Percentiles rank a stretch among this genome's conserved stretches.
Evolutionary conservation across 2,888 invertebrate species (phyloP).

Genomic region (Onchidella celtica): DNA sequence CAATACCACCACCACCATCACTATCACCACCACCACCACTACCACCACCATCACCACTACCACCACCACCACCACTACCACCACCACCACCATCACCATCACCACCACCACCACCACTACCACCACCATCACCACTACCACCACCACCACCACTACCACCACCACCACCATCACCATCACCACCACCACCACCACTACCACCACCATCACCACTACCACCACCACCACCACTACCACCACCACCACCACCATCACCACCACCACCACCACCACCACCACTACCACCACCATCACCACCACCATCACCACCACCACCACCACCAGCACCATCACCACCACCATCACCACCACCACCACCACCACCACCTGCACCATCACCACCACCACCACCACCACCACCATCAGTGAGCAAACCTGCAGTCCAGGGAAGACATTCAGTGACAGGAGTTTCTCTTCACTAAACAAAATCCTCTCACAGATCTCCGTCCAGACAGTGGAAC

Average conservation of each 20-base stretch:
- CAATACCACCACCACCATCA: too few species aligned
- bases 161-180: neutral
- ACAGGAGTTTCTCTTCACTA: too few species aligned
- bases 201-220: neutral
- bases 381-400: neutral
- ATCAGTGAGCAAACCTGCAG: neutral
- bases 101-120: neutral
- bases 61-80: neutral
- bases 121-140: neutral
- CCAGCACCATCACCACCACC: neutral
- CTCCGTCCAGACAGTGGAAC: too few species aligned
- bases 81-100: neutral
- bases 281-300: neutral
- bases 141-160: neutral
- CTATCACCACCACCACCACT: neutral
- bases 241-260: neutral
- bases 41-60: neutral
- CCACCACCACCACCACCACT: neutral
- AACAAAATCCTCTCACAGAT: too few species aligned
- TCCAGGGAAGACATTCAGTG: too few species aligned
- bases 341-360: slow-evolving; percentile 4
- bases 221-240: neutral
- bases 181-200: neutral
- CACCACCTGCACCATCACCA: neutral
- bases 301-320: neutral